phyloP scores from a whole-genome alignment of 2,797 vertebrate species.

The Rachycentron canadum region DNA sequence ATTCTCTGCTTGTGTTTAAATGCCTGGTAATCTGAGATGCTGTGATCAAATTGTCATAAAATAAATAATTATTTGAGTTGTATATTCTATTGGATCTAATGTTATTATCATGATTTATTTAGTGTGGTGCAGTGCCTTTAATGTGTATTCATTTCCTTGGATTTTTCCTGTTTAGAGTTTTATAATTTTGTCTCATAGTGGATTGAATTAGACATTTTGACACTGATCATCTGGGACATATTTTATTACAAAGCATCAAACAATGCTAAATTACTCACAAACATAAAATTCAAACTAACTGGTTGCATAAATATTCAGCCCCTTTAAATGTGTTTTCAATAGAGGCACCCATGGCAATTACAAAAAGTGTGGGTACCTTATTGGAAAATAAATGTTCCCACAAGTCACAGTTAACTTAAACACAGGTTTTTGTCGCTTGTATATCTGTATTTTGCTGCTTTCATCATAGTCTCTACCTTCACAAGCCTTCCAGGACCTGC shows the following conservation, averaged over 20 bases:
- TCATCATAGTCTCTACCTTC: neutral
- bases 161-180: neutral
- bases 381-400: neutral
- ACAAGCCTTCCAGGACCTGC: neutral
- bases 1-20: constrained; percentile 17
- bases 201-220: neutral
- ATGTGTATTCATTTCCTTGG: neutral
- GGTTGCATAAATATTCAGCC: neutral
- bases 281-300: neutral
- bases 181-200: neutral
- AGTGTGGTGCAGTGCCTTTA: constrained; percentile 1
- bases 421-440: neutral
- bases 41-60: constrained; percentile 28
- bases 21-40: constrained; percentile 8
- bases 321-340: neutral
- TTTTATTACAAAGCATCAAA: neutral
- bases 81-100: constrained; percentile 1
- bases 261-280: neutral
- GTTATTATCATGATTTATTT: constrained; percentile 34
- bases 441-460: neutral
- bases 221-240: neutral
- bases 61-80: constrained; percentile 22
- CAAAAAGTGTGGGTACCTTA: neutral
- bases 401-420: neutral
- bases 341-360: neutral